Evolutionary conservation across 2,113 vertebrate species (phyloP), one percentile per base, ranked within the genome.

Genomic region (Chaetodon trifascialis): DNA sequence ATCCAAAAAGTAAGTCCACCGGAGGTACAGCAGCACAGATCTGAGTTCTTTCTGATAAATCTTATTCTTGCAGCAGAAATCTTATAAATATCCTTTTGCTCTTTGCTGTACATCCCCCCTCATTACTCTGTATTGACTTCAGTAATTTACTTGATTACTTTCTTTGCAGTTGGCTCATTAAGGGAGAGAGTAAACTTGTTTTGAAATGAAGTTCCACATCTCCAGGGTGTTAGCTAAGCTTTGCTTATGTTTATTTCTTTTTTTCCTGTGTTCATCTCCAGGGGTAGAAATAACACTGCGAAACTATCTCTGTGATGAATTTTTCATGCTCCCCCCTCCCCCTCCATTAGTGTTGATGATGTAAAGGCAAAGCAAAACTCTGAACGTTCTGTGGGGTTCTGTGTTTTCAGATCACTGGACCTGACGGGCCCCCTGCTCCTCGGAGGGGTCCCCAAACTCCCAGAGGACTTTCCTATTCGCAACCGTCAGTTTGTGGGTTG

Each of bases 401-500:
- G 11, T 86, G 60, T 80, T 19, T 56, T 7, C 81, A 99, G 98
- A 87, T 99, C 98, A 6, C 91, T 99, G 94, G 98, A 99, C 84
- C 94, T 99, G 84, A 99, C 98, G 0, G 98, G 97, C 0, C 98
- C 98, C 0, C 91, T 99, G 87, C 94, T 99, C 40, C 95, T 99
- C 36, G 98, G 98, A 0, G 98, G 97, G 0, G 95, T 98, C 36
- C 98, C 98, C 0, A 96, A 96, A 65, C 96, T 98, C 71, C 97
- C 98, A 0, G 97, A 98, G 86, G 97, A 95, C 84, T 99, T 98
- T 86, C 98, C 98, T 0, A 93, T 99, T 25, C 95, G 89, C 54
- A 97, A 95, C 86, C 94, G 94, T 7, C 96, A 98, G 90, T 99
- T 99, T 0, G 94, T 98, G 83, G 98, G 98, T 85, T 99, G 97